Evolutionary conservation across 2,797 vertebrate species (phyloP).

Genomic region (Uromys caudimaculatus): DNA sequence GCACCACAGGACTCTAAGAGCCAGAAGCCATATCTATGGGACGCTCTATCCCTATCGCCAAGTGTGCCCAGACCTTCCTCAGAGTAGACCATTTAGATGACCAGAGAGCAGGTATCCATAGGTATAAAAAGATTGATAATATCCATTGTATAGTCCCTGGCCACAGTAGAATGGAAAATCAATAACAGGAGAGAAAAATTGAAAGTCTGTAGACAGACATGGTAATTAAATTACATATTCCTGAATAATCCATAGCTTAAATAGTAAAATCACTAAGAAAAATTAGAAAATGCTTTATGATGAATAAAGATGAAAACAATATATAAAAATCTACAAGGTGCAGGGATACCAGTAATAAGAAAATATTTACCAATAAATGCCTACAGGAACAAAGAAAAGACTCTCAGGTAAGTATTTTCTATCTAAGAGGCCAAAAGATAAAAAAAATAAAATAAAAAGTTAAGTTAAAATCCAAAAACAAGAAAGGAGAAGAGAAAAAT

Average conservation of each 20-base stretch:
- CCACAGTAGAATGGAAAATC: neutral
- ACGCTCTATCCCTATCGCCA: neutral
- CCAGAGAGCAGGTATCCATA: neutral
- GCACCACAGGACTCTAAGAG: neutral
- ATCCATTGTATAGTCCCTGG: neutral
- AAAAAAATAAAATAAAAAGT: too few relatives aligned
- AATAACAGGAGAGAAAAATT: neutral
- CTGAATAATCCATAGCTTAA: neutral
- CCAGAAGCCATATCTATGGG: neutral
- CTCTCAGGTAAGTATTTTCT: neutral
- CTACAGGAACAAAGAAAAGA: neutral
- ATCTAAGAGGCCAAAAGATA: neutral
- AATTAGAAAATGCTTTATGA: neutral
- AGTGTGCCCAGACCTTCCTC: neutral
- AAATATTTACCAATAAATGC: neutral
- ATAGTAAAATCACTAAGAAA: neutral
- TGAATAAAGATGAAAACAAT: neutral
- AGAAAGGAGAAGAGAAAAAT: neutral
- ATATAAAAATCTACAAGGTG: neutral
- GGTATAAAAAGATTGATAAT: neutral
- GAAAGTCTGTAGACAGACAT: neutral
- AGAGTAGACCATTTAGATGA: neutral
- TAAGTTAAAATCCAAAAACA: neutral
- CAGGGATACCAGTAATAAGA: neutral
- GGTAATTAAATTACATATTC: neutral